Evolutionary conservation across 2,113 vertebrate species (phyloP), one percentile per base, ranked within the genome.

Genomic region (Xenopus borealis): DNA sequence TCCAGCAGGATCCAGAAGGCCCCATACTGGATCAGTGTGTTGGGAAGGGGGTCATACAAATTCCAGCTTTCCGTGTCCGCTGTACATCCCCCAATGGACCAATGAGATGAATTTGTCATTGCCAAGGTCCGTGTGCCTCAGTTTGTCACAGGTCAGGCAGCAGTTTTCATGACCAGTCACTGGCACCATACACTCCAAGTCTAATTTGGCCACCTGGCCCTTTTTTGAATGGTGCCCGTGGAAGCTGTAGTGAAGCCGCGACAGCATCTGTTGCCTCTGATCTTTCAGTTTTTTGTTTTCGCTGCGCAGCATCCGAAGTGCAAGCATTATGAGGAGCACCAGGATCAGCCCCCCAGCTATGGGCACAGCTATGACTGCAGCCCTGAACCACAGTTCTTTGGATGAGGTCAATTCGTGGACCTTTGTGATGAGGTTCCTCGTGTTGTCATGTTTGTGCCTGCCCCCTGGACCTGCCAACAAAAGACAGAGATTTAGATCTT

Each of bases 71-170:
- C 96, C 95, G 12, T 96, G 96, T 47, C 96, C 95, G 12, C 95
- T 96, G 89, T 98, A 99, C 96, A 98, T 95, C 85, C 96, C 96
- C 96, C 96, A 98, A 87, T 98, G 96, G 79, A 99, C 96, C 3
- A 98, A 87, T 0, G 96, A 98, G 78, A 99, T 91, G 81, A 98
- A 88, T 89, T 92, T 95, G 69, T 97, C 95, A 0, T 91, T 91
- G 86, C 88, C 86, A 80, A 94, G 85, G 81, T 99, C 96, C 0
- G 94, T 91, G 83, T 98, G 96, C 81, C 97, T 87, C 93, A 97
- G 92, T 85, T 97, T 98, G 79, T 99, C 97, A 52, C 97, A 98
- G 80, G 94, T 95, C 87, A 97, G 88, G 46, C 97, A 99, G 84
- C 96, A 98, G 92, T 97, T 99, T 87, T 99, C 96, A 0, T 97